These are phyloP conservation scores for Oikopleura albicans DNA, from an alignment of 23 tunicate species.

Conservation along the genomic window DNA sequence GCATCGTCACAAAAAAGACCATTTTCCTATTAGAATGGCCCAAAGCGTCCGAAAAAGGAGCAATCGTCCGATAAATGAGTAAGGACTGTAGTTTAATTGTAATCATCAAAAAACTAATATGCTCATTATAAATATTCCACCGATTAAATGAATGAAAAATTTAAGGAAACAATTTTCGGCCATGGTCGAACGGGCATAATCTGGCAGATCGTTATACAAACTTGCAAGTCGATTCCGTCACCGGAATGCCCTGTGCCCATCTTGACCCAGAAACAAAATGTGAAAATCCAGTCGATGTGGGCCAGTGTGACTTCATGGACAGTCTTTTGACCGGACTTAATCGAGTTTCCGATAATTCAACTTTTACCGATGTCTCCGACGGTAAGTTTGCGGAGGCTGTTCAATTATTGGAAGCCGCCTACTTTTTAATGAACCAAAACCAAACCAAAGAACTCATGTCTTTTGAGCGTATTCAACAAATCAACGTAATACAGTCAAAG, in stretches of 20 bases:
- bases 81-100: too few relatives aligned
- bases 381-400: neutral
- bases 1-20: too few relatives aligned
- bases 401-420: neutral
- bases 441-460: neutral
- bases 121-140: too few relatives aligned
- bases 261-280: neutral
- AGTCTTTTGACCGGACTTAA: neutral
- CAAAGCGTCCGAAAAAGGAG: too few relatives aligned
- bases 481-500: too few relatives aligned
- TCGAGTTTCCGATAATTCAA: neutral
- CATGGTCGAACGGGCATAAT: neutral
- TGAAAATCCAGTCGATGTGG: neutral
- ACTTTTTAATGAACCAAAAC: neutral
- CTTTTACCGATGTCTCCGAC: neutral
- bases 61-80: too few relatives aligned
- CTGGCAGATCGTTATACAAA: slow-evolving; percentile 3
- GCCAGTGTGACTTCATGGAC: slow-evolving; percentile 1
- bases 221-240: neutral
- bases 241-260: neutral
- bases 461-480: neutral
- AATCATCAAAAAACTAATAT: too few relatives aligned
- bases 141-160: too few relatives aligned
- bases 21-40: too few relatives aligned
- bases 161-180: too few relatives aligned